Conservation (phyloP, 35 echinoderm and acorn worm species). For the Apostichopus californicus region DNA sequence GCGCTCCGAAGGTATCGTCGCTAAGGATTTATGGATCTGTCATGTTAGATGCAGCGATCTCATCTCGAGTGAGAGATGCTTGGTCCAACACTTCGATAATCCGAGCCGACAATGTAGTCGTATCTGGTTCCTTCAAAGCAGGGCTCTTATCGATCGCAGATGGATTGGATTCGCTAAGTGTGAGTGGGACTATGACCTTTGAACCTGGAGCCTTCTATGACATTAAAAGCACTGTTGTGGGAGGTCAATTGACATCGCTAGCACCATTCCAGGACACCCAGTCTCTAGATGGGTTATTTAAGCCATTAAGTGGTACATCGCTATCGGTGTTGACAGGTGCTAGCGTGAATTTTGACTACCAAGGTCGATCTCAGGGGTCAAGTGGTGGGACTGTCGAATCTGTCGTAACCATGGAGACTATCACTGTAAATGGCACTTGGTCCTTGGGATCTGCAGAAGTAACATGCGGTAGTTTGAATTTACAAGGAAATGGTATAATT, state of each 20-base stretch:
- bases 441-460: conserved; percentile 56
- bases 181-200: conserved; percentile 54
- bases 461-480: conserved; percentile 11
- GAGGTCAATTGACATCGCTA: conserved; percentile 48
- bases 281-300: neutral
- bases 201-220: conserved; percentile 46
- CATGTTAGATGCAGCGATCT: conserved; percentile 19
- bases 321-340: conserved; percentile 21
- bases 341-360: conserved; percentile 47
- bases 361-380: conserved; percentile 36
- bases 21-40: conserved; percentile 52
- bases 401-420: conserved; percentile 1
- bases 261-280: conserved; percentile 11
- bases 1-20: neutral
- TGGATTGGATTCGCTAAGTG: conserved; percentile 45
- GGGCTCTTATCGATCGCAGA: conserved; percentile 53
- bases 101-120: conserved; percentile 49
- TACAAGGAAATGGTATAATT: conserved; percentile 41
- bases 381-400: conserved; percentile 53
- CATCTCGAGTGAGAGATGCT: conserved; percentile 10
- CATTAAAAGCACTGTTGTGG: conserved; percentile 28
- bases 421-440: conserved; percentile 60
- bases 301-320: conserved; percentile 17
- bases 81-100: conserved; percentile 59
- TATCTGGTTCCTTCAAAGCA: conserved; percentile 56